These are phyloP conservation scores for Neocrepidodera transversa DNA, from an alignment of 2,888 invertebrate genomes.

Conservation along the genomic window DNA sequence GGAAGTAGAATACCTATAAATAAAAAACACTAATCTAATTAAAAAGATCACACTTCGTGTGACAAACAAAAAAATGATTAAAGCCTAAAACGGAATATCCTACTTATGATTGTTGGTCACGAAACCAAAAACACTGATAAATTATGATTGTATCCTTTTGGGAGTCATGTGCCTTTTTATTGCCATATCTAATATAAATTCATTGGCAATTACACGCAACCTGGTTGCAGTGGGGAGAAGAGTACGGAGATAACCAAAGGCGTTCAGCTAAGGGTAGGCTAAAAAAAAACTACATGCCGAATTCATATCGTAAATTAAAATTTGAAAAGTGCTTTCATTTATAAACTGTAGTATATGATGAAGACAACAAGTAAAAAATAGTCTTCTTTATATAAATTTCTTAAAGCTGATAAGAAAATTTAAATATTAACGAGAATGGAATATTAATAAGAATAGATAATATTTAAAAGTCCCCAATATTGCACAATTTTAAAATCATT, in stretches of 20 bases:
- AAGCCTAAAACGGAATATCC: constrained; percentile 18
- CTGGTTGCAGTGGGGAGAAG: constrained; percentile 36
- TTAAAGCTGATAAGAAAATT: no score
- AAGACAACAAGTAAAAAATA: no score
- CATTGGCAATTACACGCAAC: constrained; percentile 48
- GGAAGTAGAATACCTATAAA: not conserved
- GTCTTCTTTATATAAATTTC: no score
- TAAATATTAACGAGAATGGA: no score
- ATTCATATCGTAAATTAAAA: no score
- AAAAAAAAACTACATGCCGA: no score
- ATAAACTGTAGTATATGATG: no score
- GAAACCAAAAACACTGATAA: constrained; percentile 33
- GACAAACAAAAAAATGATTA: constrained; percentile 14
- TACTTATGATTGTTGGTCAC: constrained; percentile 33
- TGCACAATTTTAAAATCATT: no score
- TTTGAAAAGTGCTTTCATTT: no score
- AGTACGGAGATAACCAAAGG: constrained; percentile 15
- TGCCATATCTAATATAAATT: constrained; percentile 48
- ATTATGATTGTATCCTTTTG: constrained; percentile 33
- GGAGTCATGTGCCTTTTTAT: constrained; percentile 35
- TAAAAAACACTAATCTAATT: constrained; percentile 23
- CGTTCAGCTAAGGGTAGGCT: not conserved
- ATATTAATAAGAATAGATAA: no score
- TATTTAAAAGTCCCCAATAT: no score
- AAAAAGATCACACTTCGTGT: constrained; percentile 21